Conservation (phyloP, 2,797 vertebrate species). For the Oryzias dopingdopingensis region DNA sequence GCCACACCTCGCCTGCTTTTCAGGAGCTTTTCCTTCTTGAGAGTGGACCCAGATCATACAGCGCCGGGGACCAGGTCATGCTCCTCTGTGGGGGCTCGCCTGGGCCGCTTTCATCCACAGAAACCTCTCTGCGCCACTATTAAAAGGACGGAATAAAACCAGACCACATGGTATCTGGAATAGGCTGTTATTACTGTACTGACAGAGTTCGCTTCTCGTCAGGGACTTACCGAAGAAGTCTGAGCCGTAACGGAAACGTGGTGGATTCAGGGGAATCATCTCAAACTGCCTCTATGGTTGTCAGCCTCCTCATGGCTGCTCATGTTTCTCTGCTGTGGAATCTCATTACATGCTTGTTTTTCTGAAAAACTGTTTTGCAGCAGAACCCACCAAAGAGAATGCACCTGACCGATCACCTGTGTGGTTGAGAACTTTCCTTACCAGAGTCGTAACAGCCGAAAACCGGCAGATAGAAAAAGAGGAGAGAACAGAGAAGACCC, state of each 20-base stretch:
- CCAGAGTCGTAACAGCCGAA: constrained; percentile 41
- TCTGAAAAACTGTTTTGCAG: constrained; percentile 18
- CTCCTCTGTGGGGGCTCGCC: constrained; percentile 39
- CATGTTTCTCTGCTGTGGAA: constrained; percentile 15
- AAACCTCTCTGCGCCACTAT: constrained; percentile 38
- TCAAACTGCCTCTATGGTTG: too few species aligned
- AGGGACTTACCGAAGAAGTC: constrained; percentile 29
- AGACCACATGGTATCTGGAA: constrained; percentile 54
- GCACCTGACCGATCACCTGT: constrained; percentile 18
- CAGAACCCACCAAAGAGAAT: constrained; percentile 28
- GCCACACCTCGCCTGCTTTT: constrained; percentile 53
- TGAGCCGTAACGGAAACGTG: background rate
- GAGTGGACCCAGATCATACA: constrained; percentile 46
- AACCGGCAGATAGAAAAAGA: constrained; percentile 49
- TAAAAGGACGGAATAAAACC: constrained; percentile 37
- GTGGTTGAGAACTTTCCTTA: constrained; percentile 5
- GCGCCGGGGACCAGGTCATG: constrained; percentile 16
- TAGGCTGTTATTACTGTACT: constrained; percentile 45
- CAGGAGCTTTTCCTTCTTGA: constrained; percentile 44
- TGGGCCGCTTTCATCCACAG: constrained; percentile 47
- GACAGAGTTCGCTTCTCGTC: constrained; percentile 48
- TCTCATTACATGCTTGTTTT: constrained; percentile 12
- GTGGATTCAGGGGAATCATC: background rate
- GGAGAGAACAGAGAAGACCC: constrained; percentile 25
- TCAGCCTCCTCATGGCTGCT: background rate